A percentile compares a stretch with the other conserved stretches of the same genome.
These are phyloP conservation scores for Drosophila peninsularis DNA, from an alignment of 2,888 invertebrate species.

Conservation along the genomic window DNA sequence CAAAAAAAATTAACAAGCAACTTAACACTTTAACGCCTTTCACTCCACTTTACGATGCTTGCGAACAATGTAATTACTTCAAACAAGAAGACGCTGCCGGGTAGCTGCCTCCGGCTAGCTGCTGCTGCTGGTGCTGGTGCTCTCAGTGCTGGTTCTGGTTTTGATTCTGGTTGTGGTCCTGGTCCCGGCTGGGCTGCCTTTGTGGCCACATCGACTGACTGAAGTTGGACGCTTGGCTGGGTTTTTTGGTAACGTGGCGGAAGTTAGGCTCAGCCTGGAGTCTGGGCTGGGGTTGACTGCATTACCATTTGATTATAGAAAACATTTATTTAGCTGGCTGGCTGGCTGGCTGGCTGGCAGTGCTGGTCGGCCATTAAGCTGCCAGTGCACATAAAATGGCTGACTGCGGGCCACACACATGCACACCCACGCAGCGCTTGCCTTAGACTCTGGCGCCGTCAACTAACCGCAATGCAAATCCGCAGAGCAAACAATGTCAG, in stretches of 20 bases:
- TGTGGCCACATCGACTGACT: slow-evolving; percentile 42
- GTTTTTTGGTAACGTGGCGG: slow-evolving; percentile 34
- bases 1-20: slow-evolving; percentile 78
- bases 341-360: slow-evolving; percentile 1
- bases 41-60: slow-evolving; percentile 75
- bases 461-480: slow-evolving; percentile 79
- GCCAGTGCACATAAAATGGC: slow-evolving; percentile 52
- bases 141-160: slow-evolving; percentile 1
- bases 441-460: slow-evolving; percentile 67
- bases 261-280: slow-evolving; percentile 35
- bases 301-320: slow-evolving; percentile 79
- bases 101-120: slow-evolving; percentile 13
- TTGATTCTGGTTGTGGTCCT: not conserved
- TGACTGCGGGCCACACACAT: slow-evolving; percentile 32
- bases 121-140: slow-evolving; percentile 3
- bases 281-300: slow-evolving; percentile 50
- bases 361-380: slow-evolving; percentile 29
- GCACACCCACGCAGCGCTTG: slow-evolving; percentile 16
- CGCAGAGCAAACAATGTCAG: slow-evolving; percentile 79
- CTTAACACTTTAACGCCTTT: slow-evolving; percentile 81
- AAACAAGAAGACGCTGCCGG: slow-evolving; percentile 60
- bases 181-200: slow-evolving; percentile 17
- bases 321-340: slow-evolving; percentile 73
- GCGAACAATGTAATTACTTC: slow-evolving; percentile 79
- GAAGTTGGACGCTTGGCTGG: slow-evolving; percentile 59